Evolutionary conservation across 30 jellyfish, hydroid and myxozoan species (phyloP), one percentile per base, ranked within the genome.

Genomic region (Morbakka virulenta): DNA sequence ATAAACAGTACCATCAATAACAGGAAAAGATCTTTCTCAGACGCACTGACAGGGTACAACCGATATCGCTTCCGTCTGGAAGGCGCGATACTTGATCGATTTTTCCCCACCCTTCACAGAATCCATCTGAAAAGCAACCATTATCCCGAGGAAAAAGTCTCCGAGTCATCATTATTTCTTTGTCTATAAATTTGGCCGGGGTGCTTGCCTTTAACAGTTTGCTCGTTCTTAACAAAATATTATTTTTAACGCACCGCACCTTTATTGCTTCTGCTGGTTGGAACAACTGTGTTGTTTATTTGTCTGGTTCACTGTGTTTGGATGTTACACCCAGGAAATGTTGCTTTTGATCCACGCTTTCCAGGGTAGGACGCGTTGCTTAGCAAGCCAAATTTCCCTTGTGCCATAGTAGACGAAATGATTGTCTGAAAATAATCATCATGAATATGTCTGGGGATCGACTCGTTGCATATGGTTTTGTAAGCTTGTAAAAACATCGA

Each of bases 211-310:
- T 72, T 72, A 72, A 72, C 83, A 48, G 32, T 72, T 72, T 72
- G 73, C 74, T 72, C 73, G 52, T 72, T 49, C 83, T 49, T 32
- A 49, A 52, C 69, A 72, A 72, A 72, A 72, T 72, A 49, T 72
- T 72, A 49, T 72, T 72, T 72, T 72, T 52, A 29, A 62, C 73
- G 83, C 50, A 72, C 52, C 52, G 83, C 83, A 72, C 72, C 27
- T 72, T 72, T 72, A 72, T 52, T 72, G 50, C 83, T 71, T 72
- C 83, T 72, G 83, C 52, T 72, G 52, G 83, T 49, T 72, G 83
- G 83, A 71, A 72, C 83, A 53, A 52, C 50, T 49, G 83, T 72
- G 83, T 72, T 72, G 73, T 72, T 71, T 62, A 72, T 72, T 72
- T 47, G 74, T 72, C 83, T 72, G 50, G 52, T 72, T 48, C 83